A percentile compares a stretch with the other conserved stretches of the same genome.
phyloP scores from a whole-genome alignment of 1,140 invertebrate species.

The Lutraria rhynchaena region DNA sequence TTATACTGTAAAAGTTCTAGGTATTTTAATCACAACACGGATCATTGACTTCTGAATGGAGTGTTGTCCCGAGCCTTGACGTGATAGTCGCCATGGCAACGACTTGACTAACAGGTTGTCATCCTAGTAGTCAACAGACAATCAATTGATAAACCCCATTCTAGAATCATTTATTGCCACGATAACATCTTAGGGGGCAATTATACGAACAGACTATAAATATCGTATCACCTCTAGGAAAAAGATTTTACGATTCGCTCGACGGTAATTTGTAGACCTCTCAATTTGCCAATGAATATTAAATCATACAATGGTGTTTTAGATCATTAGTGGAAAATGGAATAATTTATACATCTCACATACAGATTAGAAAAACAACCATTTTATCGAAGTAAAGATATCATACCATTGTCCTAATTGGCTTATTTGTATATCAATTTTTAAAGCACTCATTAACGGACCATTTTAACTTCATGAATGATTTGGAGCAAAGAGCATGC shows the following conservation, averaged over 20 bases:
- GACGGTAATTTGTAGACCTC: conserved; percentile 9
- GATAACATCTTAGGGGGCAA: conserved; percentile 47
- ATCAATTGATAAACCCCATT: conserved; percentile 48
- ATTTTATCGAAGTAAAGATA: too few relatives aligned
- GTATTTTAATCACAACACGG: neutral
- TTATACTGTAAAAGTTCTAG: too few relatives aligned
- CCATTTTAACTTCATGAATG: too few relatives aligned
- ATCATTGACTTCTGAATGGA: neutral
- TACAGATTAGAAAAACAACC: too few relatives aligned
- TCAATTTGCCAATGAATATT: conserved; percentile 41
- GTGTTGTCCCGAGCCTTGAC: neutral
- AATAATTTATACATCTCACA: conserved; percentile 15
- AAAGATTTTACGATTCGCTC: conserved; percentile 11
- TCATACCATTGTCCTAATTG: too few relatives aligned
- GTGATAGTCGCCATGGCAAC: conserved; percentile 45
- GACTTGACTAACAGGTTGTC: conserved; percentile 30
- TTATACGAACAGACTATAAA: conserved; percentile 49
- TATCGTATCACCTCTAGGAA: conserved; percentile 33
- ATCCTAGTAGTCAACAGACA: conserved; percentile 21
- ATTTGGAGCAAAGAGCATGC: too few relatives aligned
- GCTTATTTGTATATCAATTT: too few relatives aligned
- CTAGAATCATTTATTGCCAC: conserved; percentile 24
- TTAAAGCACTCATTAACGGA: too few relatives aligned
- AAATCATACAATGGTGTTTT: conserved; percentile 28
- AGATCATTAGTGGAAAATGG: conserved; percentile 6